Evolutionary conservation across 2,888 invertebrate genomes (phyloP), one percentile per base, ranked within the genome.

Genomic region (Tortricodes alternella): DNA sequence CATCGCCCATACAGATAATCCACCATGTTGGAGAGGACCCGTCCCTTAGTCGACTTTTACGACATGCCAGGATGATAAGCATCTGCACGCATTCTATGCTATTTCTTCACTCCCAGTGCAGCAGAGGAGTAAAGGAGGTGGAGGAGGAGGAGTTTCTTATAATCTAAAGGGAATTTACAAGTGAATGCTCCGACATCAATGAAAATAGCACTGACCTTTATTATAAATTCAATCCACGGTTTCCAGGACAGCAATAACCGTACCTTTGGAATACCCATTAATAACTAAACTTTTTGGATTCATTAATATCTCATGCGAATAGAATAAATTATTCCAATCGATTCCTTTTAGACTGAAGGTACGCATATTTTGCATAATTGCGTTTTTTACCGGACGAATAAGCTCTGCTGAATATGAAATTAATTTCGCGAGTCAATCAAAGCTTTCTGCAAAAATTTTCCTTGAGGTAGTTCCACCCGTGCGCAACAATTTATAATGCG

Each of bases 201-300:
- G 13, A 15, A 34, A 46, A 41, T 48, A 9, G 4, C 34, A 34
- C 48, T 27, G 19, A 23, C 41, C 44, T 43, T 46, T 24, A 59
- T 60, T 62, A 61, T 29, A 72, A 70, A 82, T 82, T 81, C 82
- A 66, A 64, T 60, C 56, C 81, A 78, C 79, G 79, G 51, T 61
- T 63, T 75, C 63, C 64, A 68, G 71, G 66, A 73, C 67, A 77
- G 71, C 74, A 75, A 56, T 50, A 56, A 78, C 66, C 68, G 76
- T 77, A 80, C 80, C 81, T 79, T 73, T 68, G 66, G 74, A 74
- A 80, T 75, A 74, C 63, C 76, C 70, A 74, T 80, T 82, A 79
- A 79, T 81, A n/a, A n/a, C n/a, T n/a, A 80, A 80, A 81, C 70
- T 82, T 81, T 76, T 74, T 64, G 69, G 75, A 76, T 76, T 80